A percentile compares a stretch with the other conserved stretches of the same genome.
Evolutionary conservation across 2,888 invertebrate genomes (phyloP).

Genomic region (Pristionchus entomophagus): DNA sequence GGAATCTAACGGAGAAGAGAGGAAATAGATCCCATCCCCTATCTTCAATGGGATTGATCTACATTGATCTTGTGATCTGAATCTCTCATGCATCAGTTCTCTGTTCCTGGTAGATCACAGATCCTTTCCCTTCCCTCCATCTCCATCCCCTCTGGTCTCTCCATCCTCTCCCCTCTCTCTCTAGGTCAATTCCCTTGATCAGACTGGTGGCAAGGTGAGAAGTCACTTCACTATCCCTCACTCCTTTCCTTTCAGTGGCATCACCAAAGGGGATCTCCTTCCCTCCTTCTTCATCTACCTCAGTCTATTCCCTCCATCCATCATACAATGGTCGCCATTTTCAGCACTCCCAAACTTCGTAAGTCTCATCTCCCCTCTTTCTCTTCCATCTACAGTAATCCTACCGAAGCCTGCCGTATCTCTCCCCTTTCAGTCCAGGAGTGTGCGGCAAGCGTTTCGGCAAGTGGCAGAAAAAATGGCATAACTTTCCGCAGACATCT

Average conservation of each 20-base stretch:
- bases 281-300: too few species aligned
- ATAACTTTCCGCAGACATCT: too few species aligned
- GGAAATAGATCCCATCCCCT: too few species aligned
- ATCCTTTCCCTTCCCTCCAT: not conserved
- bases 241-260: not conserved
- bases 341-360: conserved; percentile 37
- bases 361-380: not conserved
- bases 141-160: not conserved
- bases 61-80: too few species aligned
- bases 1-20: too few species aligned
- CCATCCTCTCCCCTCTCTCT: not conserved
- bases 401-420: conserved; percentile 1
- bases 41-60: too few species aligned
- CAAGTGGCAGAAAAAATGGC: too few species aligned
- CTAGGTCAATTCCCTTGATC: conserved; percentile 14
- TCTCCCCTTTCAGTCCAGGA: too few species aligned
- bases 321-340: conserved; percentile 17
- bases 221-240: not conserved
- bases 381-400: not conserved
- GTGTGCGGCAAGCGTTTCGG: too few species aligned
- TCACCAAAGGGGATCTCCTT: too few species aligned
- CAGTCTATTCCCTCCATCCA: not conserved
- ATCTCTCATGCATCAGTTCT: too few species aligned
- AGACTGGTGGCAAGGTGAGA: not conserved
- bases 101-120: not conserved